Percentiles rank a stretch among this genome's conserved stretches.
These are phyloP conservation scores for Capromys pilorides DNA, from an alignment of 2,797 vertebrate genomes.

Conservation along the genomic window DNA sequence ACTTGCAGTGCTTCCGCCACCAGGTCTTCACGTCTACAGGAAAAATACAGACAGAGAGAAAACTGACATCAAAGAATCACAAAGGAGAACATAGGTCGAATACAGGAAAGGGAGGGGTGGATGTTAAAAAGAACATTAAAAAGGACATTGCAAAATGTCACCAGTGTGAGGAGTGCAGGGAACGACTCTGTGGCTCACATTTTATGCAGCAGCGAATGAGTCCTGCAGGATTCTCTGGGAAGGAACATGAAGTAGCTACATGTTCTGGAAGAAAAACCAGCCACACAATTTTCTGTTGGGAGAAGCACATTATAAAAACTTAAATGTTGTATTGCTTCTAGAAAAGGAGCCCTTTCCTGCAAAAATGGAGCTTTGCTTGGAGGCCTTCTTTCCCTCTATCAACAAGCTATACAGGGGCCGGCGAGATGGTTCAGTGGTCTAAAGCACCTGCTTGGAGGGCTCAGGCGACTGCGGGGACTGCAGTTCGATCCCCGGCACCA, in stretches of 20 bases:
- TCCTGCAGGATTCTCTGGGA: neutral
- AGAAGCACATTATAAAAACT: slow-evolving; percentile 16
- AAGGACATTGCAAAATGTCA: neutral
- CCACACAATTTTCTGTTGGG: neutral
- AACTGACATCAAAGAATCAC: neutral
- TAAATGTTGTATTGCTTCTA: neutral
- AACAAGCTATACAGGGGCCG: neutral
- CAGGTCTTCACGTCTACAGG: neutral
- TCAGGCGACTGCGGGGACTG: no score
- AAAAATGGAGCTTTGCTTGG: neutral
- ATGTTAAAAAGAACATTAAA: slow-evolving; percentile 3
- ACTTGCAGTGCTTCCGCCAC: neutral
- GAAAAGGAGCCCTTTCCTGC: neutral
- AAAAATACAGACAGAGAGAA: neutral
- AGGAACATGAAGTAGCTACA: neutral
- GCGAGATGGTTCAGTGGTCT: no score
- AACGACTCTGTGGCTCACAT: neutral
- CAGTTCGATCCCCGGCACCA: no score
- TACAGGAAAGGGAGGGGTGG: neutral
- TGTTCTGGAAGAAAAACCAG: slow-evolving; percentile 41
- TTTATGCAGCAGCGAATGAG: neutral
- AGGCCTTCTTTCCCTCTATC: neutral
- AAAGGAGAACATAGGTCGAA: neutral
- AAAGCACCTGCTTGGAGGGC: no score
- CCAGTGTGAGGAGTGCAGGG: neutral